Base-by-base conservation (phyloP, 2,888 invertebrate species). In the Meteorus colon region DNA sequence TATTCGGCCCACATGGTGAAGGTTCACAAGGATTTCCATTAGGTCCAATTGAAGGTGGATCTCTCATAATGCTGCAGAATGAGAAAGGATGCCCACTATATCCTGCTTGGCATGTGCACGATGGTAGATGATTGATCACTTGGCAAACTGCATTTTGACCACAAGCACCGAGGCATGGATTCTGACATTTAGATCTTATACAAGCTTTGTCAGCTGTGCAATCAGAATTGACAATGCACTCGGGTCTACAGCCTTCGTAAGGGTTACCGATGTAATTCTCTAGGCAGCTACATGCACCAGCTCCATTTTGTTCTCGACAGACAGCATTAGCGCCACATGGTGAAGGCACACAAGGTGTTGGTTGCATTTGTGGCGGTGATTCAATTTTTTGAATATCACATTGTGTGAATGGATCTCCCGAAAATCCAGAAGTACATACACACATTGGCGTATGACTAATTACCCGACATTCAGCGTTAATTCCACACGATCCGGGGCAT, bases 271-370 rank as follows among this genome's bases (percentile, higher is more conserved):
- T 91, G 81, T 91, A 92, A 65, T 92, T 92, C 31, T 87, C 83
- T 14, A 90, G 88, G 83, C 94, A 94, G 8, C 91, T 89, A 80
- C 94, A 92, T 16, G 90, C 87, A 65, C 91, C 90, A 55, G 87
- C 89, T 19, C 90, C 89, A 31, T 87, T 87, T 24, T 92, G 87
- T 87, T 93, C 94, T 82, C 93, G 93, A 85, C 96, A 96, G 83
- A 94, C 91, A 80, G 96, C 95, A 85, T 96, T 96, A 6, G 95
- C 93, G 51, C 96, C 96, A 86, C 96, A 97, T 0, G 96, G 96
- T 2, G 94, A 94, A 70, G 96, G 95, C 79, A 91, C 89, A 85
- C 96, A 96, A 2, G 95, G 95, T 84, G 90, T 85, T 29, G 79
- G 77, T 70, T 76, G 72, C 24, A 76, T 72, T 68, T 77, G 62